Conservation (phyloP, 2,113 vertebrate genomes). For the Procavia capensis region DNA sequence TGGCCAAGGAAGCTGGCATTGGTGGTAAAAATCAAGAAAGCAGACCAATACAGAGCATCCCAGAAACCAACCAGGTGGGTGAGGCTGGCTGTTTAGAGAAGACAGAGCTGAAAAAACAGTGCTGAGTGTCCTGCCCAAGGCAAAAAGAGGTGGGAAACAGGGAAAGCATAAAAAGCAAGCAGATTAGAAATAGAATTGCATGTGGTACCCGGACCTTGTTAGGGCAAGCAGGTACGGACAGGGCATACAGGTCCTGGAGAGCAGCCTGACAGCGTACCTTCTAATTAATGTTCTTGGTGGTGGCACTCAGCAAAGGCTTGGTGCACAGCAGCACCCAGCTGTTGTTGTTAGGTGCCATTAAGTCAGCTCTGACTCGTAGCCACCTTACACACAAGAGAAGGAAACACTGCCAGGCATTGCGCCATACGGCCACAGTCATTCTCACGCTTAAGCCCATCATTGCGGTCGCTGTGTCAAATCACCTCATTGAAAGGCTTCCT, state of each 20-base stretch:
- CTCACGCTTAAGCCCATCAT: too few relatives aligned
- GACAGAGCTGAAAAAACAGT: background rate
- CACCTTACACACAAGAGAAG: too few relatives aligned
- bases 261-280: background rate
- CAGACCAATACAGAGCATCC: background rate
- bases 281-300: background rate
- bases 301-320: background rate
- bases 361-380: too few relatives aligned
- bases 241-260: accelerated
- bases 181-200: background rate
- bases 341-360: too few relatives aligned
- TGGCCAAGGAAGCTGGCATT: background rate
- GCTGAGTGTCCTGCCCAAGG: background rate
- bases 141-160: background rate
- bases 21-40: background rate
- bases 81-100: background rate
- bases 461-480: too few relatives aligned
- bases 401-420: too few relatives aligned
- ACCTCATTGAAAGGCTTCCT: too few relatives aligned
- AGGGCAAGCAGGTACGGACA: background rate
- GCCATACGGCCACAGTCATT: too few relatives aligned
- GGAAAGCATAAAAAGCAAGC: background rate
- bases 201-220: background rate
- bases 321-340: background rate
- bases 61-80: background rate